Conservation (phyloP, 2,797 vertebrate genomes). For the Hirundo rustica region DNA sequence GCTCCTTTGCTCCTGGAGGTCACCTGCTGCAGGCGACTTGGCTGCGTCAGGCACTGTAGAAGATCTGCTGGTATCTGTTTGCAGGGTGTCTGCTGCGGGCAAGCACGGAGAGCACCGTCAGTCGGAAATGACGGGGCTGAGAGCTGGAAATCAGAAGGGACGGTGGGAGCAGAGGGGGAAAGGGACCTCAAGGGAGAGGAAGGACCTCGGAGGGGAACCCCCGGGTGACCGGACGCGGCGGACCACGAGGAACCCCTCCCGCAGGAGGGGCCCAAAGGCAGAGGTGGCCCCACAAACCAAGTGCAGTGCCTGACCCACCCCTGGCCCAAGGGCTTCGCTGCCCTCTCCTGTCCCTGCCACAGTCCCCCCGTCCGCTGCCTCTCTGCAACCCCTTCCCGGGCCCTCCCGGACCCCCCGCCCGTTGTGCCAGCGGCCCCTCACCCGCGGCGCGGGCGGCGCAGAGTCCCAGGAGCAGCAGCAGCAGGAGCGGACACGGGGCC, state of each 20-base stretch:
- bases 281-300: not conserved
- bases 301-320: not conserved
- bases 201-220: not conserved
- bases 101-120: not conserved
- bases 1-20: rapidly evolving
- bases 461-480: not conserved
- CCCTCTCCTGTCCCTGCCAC: not conserved
- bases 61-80: rapidly evolving
- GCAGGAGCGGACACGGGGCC: not conserved
- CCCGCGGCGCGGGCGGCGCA: not conserved
- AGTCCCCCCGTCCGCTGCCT: not conserved
- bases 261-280: not conserved
- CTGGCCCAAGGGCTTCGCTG: not conserved
- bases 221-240: too few species aligned
- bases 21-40: rapidly evolving
- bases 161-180: too few species aligned
- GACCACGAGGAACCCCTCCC: not conserved
- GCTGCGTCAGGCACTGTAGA: rapidly evolving
- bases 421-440: not conserved
- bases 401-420: too few species aligned
- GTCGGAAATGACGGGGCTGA: not conserved
- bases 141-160: not conserved
- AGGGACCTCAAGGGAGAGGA: not conserved
- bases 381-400: too few species aligned
- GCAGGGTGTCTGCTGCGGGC: rapidly evolving